Conservation (phyloP, 2,888 invertebrate genomes). For the Drosophila emarginata region DNA sequence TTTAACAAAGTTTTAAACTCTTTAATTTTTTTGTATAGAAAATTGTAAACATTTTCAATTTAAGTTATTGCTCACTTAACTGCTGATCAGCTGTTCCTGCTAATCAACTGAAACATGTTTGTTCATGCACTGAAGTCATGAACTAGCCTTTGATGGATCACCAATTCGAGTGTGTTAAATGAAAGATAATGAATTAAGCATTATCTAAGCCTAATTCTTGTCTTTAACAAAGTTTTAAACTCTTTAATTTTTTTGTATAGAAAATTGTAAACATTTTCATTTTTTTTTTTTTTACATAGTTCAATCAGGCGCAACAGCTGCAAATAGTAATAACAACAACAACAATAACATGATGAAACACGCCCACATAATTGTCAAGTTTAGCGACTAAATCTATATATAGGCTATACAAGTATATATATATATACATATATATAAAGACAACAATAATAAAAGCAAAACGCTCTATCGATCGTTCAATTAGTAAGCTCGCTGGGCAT, state of each 20-base stretch:
- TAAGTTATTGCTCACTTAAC: no score
- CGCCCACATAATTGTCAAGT: conserved; percentile 38
- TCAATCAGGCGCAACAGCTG: conserved; percentile 73
- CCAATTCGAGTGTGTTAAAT: no score
- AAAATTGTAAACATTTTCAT: conserved; percentile 15
- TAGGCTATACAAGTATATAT: conserved; percentile 29
- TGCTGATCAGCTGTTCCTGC: no score
- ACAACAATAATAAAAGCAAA: conserved; percentile 21
- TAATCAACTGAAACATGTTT: no score
- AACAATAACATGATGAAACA: conserved; percentile 32
- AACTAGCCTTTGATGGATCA: no score
- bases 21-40: conserved; percentile 15
- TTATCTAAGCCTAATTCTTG: no score
- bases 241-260: conserved; percentile 13
- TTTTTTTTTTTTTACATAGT: conserved; percentile 69
- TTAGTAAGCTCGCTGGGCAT: conserved; percentile 60
- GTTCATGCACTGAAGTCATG: no score
- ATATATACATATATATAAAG: conserved; percentile 14
- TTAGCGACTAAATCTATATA: conserved; percentile 33
- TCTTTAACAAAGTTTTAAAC: no score
- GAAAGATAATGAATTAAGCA: no score
- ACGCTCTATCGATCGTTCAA: conserved; percentile 69
- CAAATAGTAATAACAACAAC: conserved; percentile 13
- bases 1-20: no score
- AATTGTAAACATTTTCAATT: no score